Evolutionary conservation across 1,140 invertebrate genomes (phyloP), one percentile per base, ranked within the genome.

Genomic region (Papilio helenus): DNA sequence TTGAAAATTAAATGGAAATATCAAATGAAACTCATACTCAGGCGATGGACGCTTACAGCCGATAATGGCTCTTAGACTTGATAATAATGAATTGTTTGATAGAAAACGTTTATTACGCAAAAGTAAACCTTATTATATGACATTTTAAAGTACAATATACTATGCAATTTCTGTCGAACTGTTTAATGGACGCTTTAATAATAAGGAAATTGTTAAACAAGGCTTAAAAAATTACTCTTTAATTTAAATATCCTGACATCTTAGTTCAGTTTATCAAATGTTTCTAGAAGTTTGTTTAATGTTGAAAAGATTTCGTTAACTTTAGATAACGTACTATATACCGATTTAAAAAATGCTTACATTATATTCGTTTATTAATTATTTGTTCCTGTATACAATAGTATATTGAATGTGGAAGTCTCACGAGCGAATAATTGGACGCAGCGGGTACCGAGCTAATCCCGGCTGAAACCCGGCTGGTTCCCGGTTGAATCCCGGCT

Each of bases 1-100:
- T 93, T 92, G 89, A 92, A 65, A 91, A 90, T 93, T 92, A 91
- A 93, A 93, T 92, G 91, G 91, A 91, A 93, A 93, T 93, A 93
- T 93, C 90, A 89, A 92, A 90, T 87, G 85, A 84, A 87, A 88
- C 84, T 84, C 81, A 79, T 68, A 86, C 82, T 84, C 80, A 80
- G 81, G 73, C 81, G 80, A 84, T 87, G 86, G 79, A 80, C 84
- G 82, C 86, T 85, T 83, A 86, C 86, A 79, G 79, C 74, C 80
- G 85, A 91, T 91, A 92, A 91, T 89, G 81, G 83, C 85, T 79
- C 80, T 85, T 86, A 14, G 84, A 86, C 84, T 89, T 83, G 83
- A 83, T 84, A 86, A 88, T 83, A 87, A 88, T 85, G 79, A 84
- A 82, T 79, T 77, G 83, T 83, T 85, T 84, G 84, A 83, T 83